Evolutionary conservation across 2,113 vertebrate species (phyloP).

Genomic region (Periophthalmodon schlosseri): DNA sequence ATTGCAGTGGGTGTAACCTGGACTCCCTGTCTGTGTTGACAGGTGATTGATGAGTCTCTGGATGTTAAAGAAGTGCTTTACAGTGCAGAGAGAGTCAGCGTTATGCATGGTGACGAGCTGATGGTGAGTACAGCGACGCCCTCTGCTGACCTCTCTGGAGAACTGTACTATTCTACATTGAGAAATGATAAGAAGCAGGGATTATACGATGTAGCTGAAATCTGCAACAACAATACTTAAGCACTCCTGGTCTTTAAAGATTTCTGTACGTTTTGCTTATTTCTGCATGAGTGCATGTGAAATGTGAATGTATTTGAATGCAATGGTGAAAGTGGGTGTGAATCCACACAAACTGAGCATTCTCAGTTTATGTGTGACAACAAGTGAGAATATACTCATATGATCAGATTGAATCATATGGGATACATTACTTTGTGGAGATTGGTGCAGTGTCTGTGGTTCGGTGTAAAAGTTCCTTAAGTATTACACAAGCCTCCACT

Average conservation of each 20-base stretch:
- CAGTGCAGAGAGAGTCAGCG: constrained; percentile 91
- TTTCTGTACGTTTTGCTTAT: constrained; percentile 49
- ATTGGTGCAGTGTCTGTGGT: constrained; percentile 19
- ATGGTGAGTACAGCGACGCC: constrained; percentile 81
- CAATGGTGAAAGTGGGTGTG: constrained; percentile 49
- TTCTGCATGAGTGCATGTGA: constrained; percentile 72
- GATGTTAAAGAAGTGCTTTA: constrained; percentile 96
- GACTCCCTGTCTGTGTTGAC: constrained; percentile 77
- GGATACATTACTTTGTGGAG: constrained; percentile 30
- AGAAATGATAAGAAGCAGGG: constrained; percentile 43
- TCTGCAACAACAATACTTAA: constrained; percentile 1
- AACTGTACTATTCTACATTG: constrained; percentile 55
- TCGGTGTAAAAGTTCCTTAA: background rate
- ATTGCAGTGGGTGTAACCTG: constrained; percentile 71
- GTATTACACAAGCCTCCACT: constrained; percentile 29
- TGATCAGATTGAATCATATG: constrained; percentile 66
- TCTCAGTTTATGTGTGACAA: constrained; percentile 56
- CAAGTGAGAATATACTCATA: constrained; percentile 44
- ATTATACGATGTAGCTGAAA: constrained; percentile 21
- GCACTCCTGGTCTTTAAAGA: constrained; percentile 14
- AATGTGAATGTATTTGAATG: constrained; percentile 64
- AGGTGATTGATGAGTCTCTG: constrained; percentile 97
- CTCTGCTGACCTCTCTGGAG: constrained; percentile 62
- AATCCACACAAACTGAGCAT: constrained; percentile 52
- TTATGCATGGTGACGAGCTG: constrained; percentile 88